These are phyloP conservation scores for Macrobrachium nipponense DNA, from an alignment of 1,140 invertebrate species.

Conservation along the genomic window DNA sequence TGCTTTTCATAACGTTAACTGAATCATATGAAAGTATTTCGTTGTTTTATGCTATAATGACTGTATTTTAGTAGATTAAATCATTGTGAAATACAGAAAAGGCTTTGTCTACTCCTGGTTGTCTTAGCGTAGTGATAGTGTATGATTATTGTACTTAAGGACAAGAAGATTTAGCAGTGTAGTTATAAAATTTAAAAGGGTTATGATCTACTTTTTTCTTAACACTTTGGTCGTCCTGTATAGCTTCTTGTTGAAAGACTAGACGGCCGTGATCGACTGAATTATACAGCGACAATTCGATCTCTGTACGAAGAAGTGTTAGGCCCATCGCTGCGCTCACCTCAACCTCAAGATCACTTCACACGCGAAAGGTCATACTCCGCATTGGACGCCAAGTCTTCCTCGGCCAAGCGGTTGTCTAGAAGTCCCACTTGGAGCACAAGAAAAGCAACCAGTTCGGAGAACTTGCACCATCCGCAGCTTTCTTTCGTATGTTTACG, in stretches of 20 bases:
- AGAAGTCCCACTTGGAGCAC: not conserved
- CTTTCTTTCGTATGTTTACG: slow-evolving; percentile 6
- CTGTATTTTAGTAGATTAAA: too few relatives aligned
- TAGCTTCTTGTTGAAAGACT: slow-evolving; percentile 44
- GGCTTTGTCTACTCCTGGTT: too few relatives aligned
- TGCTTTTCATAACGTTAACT: too few relatives aligned
- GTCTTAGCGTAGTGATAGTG: too few relatives aligned
- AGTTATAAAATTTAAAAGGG: too few relatives aligned
- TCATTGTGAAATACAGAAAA: too few relatives aligned
- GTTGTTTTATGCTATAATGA: too few relatives aligned
- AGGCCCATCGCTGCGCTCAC: not conserved
- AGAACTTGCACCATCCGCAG: slow-evolving; percentile 22
- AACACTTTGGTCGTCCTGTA: not conserved
- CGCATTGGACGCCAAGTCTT: slow-evolving; percentile 8
- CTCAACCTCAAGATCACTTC: not conserved
- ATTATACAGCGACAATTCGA: slow-evolving; percentile 41
- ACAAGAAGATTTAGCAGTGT: too few relatives aligned
- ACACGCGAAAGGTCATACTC: slow-evolving; percentile 32
- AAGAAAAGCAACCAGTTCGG: slow-evolving; percentile 20
- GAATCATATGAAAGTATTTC: too few relatives aligned
- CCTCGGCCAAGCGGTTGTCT: not conserved
- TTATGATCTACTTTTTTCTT: not conserved
- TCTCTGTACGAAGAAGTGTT: slow-evolving; percentile 33
- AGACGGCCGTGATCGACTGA: slow-evolving; percentile 22
- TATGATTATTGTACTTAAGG: too few relatives aligned